Conservation (phyloP, 2,113 vertebrate genomes). For the Percina caprodes region DNA sequence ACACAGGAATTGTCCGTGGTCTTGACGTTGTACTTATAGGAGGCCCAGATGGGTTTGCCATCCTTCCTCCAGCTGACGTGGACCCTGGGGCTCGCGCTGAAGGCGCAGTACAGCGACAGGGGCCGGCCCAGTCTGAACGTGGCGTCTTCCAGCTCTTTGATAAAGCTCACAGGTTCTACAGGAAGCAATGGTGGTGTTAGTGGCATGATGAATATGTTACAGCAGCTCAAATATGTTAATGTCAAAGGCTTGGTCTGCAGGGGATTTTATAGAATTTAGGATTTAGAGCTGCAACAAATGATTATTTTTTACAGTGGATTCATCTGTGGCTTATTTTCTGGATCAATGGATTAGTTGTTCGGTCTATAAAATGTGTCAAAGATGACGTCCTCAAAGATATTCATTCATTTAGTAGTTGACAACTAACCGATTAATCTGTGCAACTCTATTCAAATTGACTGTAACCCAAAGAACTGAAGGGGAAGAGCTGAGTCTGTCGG, state of each 20-base stretch:
- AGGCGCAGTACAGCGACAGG: slow-evolving; percentile 60
- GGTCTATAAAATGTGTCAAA: too few species aligned
- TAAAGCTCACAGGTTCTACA: slow-evolving; percentile 54
- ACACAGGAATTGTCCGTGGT: slow-evolving; percentile 83
- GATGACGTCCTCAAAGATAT: too few species aligned
- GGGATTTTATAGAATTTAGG: not conserved
- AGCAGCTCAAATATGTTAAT: slow-evolving; percentile 1
- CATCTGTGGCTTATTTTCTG: too few species aligned
- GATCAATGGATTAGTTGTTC: too few species aligned
- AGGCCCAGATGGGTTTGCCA: slow-evolving; percentile 86
- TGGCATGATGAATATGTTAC: not conserved
- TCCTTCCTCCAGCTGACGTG: slow-evolving; percentile 89
- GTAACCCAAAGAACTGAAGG: too few species aligned
- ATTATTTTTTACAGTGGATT: too few species aligned
- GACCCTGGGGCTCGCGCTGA: slow-evolving; percentile 86
- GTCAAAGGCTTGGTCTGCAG: not conserved
- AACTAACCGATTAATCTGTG: too few species aligned
- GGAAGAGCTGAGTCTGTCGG: too few species aligned
- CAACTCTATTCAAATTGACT: too few species aligned
- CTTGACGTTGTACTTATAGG: slow-evolving; percentile 72
- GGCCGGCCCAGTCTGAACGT: slow-evolving; percentile 58
- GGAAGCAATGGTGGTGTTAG: slow-evolving; percentile 30
- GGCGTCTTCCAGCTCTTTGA: slow-evolving; percentile 76
- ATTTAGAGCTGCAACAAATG: too few species aligned
- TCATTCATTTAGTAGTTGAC: too few species aligned